phyloP scores from a whole-genome alignment of 1,140 invertebrate species.

The Lordiphosa clarofinis region DNA sequence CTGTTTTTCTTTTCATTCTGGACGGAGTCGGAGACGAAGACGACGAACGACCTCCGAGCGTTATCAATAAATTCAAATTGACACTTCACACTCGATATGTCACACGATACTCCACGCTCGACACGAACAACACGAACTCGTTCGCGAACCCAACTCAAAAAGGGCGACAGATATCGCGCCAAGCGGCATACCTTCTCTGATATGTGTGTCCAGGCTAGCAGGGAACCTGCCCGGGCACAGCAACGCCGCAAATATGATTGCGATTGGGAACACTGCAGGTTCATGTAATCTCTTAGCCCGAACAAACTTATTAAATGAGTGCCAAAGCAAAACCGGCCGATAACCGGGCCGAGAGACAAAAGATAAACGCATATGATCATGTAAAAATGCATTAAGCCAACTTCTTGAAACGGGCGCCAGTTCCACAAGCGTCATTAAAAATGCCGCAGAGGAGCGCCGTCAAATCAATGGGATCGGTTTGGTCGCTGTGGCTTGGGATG shows the following conservation, averaged over 20 bases:
- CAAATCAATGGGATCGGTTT: slow-evolving; percentile 57
- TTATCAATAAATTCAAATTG: slow-evolving; percentile 80
- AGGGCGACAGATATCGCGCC: slow-evolving; percentile 31
- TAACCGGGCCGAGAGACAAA: slow-evolving; percentile 60
- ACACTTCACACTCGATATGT: slow-evolving; percentile 80
- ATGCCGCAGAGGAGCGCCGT: slow-evolving; percentile 60
- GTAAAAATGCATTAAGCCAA: slow-evolving; percentile 72
- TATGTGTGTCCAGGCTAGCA: neutral
- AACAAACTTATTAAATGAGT: slow-evolving; percentile 78
- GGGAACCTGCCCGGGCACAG: neutral
- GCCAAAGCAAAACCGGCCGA: slow-evolving; percentile 61
- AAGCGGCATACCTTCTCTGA: slow-evolving; percentile 6
- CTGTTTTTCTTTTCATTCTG: slow-evolving; percentile 3
- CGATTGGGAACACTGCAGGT: slow-evolving; percentile 77
- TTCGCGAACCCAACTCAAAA: slow-evolving; percentile 43
- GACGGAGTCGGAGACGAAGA: neutral
- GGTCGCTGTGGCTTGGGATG: slow-evolving; percentile 35
- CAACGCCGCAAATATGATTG: slow-evolving; percentile 62
- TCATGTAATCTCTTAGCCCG: slow-evolving; percentile 79
- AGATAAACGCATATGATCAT: slow-evolving; percentile 78
- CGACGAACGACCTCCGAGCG: slow-evolving; percentile 49
- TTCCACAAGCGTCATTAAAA: slow-evolving; percentile 58
- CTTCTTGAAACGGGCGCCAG: slow-evolving; percentile 29
- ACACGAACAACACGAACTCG: slow-evolving; percentile 54
- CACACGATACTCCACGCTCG: slow-evolving; percentile 65